Base-by-base conservation (phyloP, 1,140 invertebrate genomes). In the Brachionus plicatilis region DNA sequence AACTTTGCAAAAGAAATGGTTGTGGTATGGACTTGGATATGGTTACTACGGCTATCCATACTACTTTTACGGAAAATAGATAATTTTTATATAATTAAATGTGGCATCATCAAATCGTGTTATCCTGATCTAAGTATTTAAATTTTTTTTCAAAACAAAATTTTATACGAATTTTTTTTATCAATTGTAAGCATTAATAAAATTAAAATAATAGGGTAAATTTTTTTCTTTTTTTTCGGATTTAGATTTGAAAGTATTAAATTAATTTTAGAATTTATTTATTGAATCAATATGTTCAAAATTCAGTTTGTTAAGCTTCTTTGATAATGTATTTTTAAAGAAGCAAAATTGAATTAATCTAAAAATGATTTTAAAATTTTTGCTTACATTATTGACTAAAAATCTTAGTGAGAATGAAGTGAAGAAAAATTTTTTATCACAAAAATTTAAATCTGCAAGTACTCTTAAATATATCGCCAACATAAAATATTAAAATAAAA, bases 1-100 rank as follows among this genome's bases (percentile, higher is more conserved):
- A 47, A 47, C 6, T 14, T 45, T 82, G 8, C 79, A 82, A 68
- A 82, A 82, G 33, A 82, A 65, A 82, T 82, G 79, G 79, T 53
- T 76, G 14, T 82, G 53, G 50, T 82, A 68, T 41, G 79, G 79
- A 11, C 33, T 41, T 4, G 79, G 79, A 45, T 60, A 68, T 82
- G 45, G 50, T 80, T 45, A 50, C 20, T 65, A 60, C 20, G 47
- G 76, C 9, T 78, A 78, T 68, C 37, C 33, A 68, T 37, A 3
- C 17, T 82, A 41, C n/a, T 29, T 53, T n/a, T 82, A 20, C 9
- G 79, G 79, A 27, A 76, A 76, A 76, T 76, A 50, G 14, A 76
- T 17, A 12, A 24, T 6, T 41, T 37, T 37, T 14, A 0, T 14
- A 47, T 14, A 47, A 14, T 47, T n/a, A 47, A 47, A 47, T 37